phyloP scores from a whole-genome alignment of 2,797 vertebrate genomes.

The Pangasius djambal region DNA sequence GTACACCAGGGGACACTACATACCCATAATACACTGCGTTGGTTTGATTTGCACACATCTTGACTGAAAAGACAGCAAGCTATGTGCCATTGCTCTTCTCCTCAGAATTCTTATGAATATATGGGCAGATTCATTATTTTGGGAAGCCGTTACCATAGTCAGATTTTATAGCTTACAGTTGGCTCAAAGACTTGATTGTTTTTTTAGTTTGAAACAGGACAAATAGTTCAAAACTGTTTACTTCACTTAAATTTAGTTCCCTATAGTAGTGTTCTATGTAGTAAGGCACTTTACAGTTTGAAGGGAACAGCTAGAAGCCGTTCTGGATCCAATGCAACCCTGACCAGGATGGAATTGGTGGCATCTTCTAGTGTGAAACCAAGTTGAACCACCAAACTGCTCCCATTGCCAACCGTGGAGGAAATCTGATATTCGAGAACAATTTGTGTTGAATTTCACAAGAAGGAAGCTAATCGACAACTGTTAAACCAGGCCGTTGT shows the following conservation, averaged over 20 bases:
- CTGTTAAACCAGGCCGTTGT: not conserved
- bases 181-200: not conserved
- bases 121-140: not conserved
- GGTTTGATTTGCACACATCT: not conserved
- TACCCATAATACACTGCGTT: not conserved
- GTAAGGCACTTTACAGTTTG: not conserved
- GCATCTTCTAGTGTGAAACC: not conserved
- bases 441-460: not conserved
- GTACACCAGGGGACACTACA: not conserved
- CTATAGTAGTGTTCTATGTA: not conserved
- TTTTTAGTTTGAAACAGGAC: not conserved
- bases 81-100: not conserved
- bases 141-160: not conserved
- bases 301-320: not conserved
- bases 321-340: not conserved
- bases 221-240: not conserved
- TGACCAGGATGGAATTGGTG: too few relatives aligned
- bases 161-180: not conserved
- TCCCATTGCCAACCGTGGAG: not conserved
- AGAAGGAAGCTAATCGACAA: not conserved
- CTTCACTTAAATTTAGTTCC: not conserved
- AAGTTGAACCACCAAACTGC: not conserved
- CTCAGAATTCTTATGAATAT: not conserved
- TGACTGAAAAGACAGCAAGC: not conserved
- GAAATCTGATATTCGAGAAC: not conserved